Conservation (phyloP, 2,888 invertebrate species). For the Drosophila affinis region DNA sequence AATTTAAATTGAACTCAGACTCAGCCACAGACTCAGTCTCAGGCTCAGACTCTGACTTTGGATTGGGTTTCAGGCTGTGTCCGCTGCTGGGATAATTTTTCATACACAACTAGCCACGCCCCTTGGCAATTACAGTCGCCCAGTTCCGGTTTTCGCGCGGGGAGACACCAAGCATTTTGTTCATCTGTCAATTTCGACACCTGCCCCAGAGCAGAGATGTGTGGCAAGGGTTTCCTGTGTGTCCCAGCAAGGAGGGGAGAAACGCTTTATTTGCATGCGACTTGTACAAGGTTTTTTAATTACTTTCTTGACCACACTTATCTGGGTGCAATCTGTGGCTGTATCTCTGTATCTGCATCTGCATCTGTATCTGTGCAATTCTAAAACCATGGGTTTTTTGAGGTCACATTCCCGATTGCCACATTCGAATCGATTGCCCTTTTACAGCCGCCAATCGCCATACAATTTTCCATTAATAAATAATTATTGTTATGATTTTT, state of each 20-base stretch:
- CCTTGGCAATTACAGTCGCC: slow-evolving; percentile 46
- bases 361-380: not conserved
- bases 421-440: slow-evolving; percentile 41
- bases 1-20: slow-evolving; percentile 75
- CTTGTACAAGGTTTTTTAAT: slow-evolving; percentile 1
- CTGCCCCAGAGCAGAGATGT: slow-evolving; percentile 60
- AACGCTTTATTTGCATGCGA: slow-evolving; percentile 21
- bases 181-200: slow-evolving; percentile 79
- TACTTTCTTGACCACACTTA: not conserved
- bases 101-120: slow-evolving; percentile 28
- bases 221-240: slow-evolving; percentile 62
- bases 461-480: slow-evolving; percentile 60
- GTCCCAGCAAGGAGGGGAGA: slow-evolving; percentile 1
- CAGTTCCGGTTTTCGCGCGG: slow-evolving; percentile 45
- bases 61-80: slow-evolving; percentile 37
- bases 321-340: too few relatives aligned
- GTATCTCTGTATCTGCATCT: not conserved
- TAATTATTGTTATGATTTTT: slow-evolving; percentile 56
- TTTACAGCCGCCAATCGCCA: slow-evolving; percentile 42
- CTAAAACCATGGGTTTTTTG: slow-evolving; percentile 20
- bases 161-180: slow-evolving; percentile 45
- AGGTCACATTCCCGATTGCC: slow-evolving; percentile 42
- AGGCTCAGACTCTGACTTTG: slow-evolving; percentile 7
- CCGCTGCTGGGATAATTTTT: slow-evolving; percentile 1
- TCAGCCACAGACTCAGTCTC: slow-evolving; percentile 1